Conservation (phyloP, 2,113 vertebrate species). For the Promerops cafer region DNA sequence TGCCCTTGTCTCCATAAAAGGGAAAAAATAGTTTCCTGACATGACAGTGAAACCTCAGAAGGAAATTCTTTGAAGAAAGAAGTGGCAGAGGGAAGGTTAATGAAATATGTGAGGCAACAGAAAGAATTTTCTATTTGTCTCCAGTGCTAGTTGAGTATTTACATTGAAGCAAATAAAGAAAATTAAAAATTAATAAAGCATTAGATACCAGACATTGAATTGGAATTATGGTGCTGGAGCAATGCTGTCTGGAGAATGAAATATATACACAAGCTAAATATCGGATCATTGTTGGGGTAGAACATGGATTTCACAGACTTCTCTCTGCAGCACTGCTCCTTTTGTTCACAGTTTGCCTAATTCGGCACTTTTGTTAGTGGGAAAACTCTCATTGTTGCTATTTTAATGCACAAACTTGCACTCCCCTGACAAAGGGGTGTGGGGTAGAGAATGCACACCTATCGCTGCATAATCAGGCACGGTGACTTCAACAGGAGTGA, state of each 20-base stretch:
- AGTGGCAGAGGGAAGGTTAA: background rate
- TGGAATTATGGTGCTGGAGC: background rate
- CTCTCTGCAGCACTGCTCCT: background rate
- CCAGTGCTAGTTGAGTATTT: background rate
- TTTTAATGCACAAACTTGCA: background rate
- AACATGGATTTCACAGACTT: background rate
- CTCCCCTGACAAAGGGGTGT: rapidly evolving
- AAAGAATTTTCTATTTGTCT: background rate
- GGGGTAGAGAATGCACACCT: background rate
- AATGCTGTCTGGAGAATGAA: background rate
- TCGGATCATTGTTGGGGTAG: background rate
- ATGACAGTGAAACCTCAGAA: background rate
- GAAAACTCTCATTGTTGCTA: background rate
- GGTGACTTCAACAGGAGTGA: background rate
- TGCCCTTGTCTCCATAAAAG: background rate
- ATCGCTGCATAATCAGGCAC: rapidly evolving
- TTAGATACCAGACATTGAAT: background rate
- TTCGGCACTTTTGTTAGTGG: background rate
- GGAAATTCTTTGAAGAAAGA: background rate
- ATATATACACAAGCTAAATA: background rate
- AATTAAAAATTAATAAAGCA: background rate
- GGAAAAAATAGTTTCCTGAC: background rate
- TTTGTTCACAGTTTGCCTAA: background rate
- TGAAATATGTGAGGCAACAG: background rate
- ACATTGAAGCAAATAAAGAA: background rate